phyloP scores from a whole-genome alignment of 1,140 invertebrate species.

The Littorina saxatilis region DNA sequence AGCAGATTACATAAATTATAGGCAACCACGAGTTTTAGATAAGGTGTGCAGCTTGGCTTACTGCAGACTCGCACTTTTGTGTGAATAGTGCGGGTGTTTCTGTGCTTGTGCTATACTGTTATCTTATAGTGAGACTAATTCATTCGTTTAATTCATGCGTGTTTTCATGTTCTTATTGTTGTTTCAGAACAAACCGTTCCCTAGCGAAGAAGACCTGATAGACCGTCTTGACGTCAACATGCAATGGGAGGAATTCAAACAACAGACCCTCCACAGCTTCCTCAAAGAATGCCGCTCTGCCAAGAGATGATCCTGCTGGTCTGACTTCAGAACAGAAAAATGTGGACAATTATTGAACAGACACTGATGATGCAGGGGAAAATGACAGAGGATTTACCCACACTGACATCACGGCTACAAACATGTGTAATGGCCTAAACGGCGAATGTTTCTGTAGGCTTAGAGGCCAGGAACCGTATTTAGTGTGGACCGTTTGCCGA shows the following conservation, averaged over 20 bases:
- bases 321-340: not conserved
- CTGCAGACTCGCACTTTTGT: too few species aligned
- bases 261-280: slow-evolving; percentile 62
- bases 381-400: not conserved
- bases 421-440: too few species aligned
- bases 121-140: too few species aligned
- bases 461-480: too few species aligned
- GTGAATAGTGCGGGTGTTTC: too few species aligned
- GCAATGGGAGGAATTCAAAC: slow-evolving; percentile 72
- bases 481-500: too few species aligned
- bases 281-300: slow-evolving; percentile 40
- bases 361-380: not conserved
- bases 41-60: too few species aligned
- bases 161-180: not conserved
- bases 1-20: too few species aligned
- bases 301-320: slow-evolving; percentile 31
- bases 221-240: slow-evolving; percentile 70
- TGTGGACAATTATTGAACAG: not conserved
- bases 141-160: too few species aligned
- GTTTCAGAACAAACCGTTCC: slow-evolving; percentile 69
- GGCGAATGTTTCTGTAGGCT: too few species aligned
- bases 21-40: too few species aligned
- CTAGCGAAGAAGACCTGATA: slow-evolving; percentile 69
- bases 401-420: not conserved
- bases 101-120: too few species aligned